Conservation (phyloP, 2,888 invertebrate genomes). For the Acleris emargana region DNA sequence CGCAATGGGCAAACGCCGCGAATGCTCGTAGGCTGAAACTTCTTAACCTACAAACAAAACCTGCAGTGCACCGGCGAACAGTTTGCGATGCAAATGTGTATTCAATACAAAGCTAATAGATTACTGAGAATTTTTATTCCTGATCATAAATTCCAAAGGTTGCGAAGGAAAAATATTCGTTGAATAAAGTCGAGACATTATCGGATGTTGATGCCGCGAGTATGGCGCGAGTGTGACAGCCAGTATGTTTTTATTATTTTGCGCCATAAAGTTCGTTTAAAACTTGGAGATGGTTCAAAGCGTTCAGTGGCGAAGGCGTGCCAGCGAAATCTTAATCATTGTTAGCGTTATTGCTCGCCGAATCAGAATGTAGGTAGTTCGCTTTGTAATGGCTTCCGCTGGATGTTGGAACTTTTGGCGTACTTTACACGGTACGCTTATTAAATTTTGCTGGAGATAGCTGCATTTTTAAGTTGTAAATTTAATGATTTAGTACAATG, state of each 20-base stretch:
- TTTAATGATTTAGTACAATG: neutral
- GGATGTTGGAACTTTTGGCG: constrained; percentile 27
- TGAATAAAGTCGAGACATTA: constrained; percentile 28
- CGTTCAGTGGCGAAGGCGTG: constrained; percentile 35
- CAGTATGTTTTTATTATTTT: constrained; percentile 37
- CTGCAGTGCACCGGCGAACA: constrained; percentile 6
- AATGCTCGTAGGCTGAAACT: neutral
- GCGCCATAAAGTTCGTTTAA: constrained; percentile 37
- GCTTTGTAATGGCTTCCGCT: constrained; percentile 31
- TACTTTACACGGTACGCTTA: constrained; percentile 28
- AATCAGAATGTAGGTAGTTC: constrained; percentile 37
- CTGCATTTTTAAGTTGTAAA: neutral
- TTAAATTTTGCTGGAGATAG: constrained; percentile 21
- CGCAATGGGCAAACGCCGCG: no score
- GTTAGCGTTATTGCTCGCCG: constrained; percentile 37
- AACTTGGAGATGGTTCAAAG: constrained; percentile 38
- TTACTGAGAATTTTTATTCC: constrained; percentile 14
- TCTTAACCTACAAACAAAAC: constrained; percentile 24
- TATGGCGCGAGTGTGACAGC: constrained; percentile 29
- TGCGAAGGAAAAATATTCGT: constrained; percentile 26
- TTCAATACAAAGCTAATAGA: constrained; percentile 26
- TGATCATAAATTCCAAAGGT: constrained; percentile 25
- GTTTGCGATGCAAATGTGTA: constrained; percentile 29
- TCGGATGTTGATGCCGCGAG: constrained; percentile 30
- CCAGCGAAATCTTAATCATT: constrained; percentile 38